These are phyloP conservation scores for Andrena bicolor DNA, from an alignment of 2,888 invertebrate species.

Conservation along the genomic window DNA sequence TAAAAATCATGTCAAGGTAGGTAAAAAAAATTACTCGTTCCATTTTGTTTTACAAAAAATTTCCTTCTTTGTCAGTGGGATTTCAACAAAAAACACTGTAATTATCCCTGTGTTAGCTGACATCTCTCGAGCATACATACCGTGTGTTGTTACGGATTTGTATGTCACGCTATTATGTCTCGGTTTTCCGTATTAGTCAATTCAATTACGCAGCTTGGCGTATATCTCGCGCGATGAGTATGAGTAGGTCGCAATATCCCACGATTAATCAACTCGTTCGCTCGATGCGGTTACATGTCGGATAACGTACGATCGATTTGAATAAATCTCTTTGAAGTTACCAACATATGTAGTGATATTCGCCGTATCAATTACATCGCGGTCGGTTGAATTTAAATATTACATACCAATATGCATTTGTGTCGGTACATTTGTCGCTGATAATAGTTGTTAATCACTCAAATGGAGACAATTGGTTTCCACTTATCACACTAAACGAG, in stretches of 20 bases:
- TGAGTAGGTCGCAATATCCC: slow-evolving; percentile 22
- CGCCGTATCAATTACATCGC: slow-evolving; percentile 21
- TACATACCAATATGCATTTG: neutral
- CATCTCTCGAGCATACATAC: neutral
- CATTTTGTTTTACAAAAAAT: neutral
- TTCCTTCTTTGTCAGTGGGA: neutral
- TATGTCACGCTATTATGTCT: slow-evolving; percentile 23
- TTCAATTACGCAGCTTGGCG: slow-evolving; percentile 38
- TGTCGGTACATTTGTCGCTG: neutral
- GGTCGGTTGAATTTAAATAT: slow-evolving; percentile 33
- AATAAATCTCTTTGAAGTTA: slow-evolving; percentile 55
- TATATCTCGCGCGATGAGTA: slow-evolving; percentile 22
- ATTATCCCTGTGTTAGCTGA: neutral
- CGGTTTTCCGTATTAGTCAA: slow-evolving; percentile 44
- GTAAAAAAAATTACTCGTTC: too few species aligned
- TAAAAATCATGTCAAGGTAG: neutral
- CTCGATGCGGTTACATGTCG: slow-evolving; percentile 36
- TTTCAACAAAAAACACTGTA: neutral
- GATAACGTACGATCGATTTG: slow-evolving; percentile 41
- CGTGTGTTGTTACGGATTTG: neutral
- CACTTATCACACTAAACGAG: neutral
- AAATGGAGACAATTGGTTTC: neutral
- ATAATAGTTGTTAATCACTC: slow-evolving; percentile 2
- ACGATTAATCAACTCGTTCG: slow-evolving; percentile 53
- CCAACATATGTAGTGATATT: slow-evolving; percentile 23